Evolutionary conservation across 1,140 invertebrate genomes (phyloP), one percentile per base, ranked within the genome.

Genomic region (Mizuhopecten yessoensis): DNA sequence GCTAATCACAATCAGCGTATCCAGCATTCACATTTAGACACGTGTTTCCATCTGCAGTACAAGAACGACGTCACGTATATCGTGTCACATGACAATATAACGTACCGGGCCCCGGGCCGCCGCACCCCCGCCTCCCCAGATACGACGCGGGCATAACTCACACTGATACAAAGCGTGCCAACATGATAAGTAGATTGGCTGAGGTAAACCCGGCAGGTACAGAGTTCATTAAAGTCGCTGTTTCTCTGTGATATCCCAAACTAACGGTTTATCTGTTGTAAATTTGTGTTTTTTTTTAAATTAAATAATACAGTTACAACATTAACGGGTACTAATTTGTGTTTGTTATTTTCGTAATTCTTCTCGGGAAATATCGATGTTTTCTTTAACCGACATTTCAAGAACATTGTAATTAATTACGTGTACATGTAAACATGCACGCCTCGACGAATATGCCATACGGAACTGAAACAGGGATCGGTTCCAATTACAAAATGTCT

Each of bases 271-370:
- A 75, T 75, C 57, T n/a, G 23, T 75, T 75, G 57, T 75, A 75
- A 75, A 75, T 29, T 75, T 75, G 29, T n/a, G n/a, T n/a, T n/a
- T 75, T 29, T 5, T 75, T 75, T 75, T 75, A 7, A 75, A 75
- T 75, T 17, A 75, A 75, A 75, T 75, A 75, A 75, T 29, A n/a
- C 29, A 75, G 57, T 75, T 1, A 75, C n/a, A n/a, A n/a, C 57
- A 75, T 75, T 75, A 75, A 3, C n/a, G 11, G n/a, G 23, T 29
- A 29, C 57, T 75, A 75, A 29, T 1, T 13, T 3, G 57, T 29
- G 23, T 75, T 75, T 75, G 57, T 75, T 5, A 75, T 75, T n/a
- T 75, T 75, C 57, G 23, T 75, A 75, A 75, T 75, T 75, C 57
- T 7, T 75, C 23, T 29, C n/a, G 57, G 29, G n/a, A 5, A 75